Evolutionary conservation across 2,797 vertebrate genomes (phyloP), one percentile per base, ranked within the genome.

Genomic region (Lepilemur septentrionalis): DNA sequence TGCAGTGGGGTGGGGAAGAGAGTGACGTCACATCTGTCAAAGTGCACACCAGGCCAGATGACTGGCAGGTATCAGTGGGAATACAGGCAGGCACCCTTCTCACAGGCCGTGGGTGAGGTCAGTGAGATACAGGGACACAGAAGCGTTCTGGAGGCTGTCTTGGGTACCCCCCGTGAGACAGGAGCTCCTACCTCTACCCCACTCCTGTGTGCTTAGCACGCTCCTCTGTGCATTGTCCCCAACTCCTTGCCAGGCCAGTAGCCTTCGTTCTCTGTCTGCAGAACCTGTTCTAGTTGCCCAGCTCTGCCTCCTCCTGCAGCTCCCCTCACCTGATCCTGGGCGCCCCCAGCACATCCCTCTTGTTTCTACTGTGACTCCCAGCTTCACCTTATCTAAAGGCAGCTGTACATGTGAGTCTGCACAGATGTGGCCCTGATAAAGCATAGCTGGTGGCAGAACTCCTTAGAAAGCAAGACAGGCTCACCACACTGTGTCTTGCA

Each of bases 11-110:
- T 55, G 2, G 23, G 28, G 35, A 22, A 43, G 32, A 4, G 7
- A 41, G n/a, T 52, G 13, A 14, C 0, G 1, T 13, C 7, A 35
- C 7, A 13, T 5, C 0, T 28, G 14, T 67, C 18, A 5, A 2
- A 25, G 5, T 14, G 8, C 5, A 13, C 8, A 2, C 30, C 22
- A 43, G 57, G 35, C 25, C 22, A 13, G 22, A 2, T 1, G 10
- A 8, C 35, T 11, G 22, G 23, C n/a, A 30, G 35, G n/a, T 2
- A 3, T 67, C 9, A 15, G 35, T 6, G 8, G 48, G 48, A 30
- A 13, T 41, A 67, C 57, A 46, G 14, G 35, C 4, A 0, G 55
- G 18, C 7, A 2, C 63, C 59, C 65, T 79, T 32, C 91, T 55
- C 5, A 0, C 10, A 61, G 72, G 81, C 0, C 3, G 41, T 30